A percentile compares a stretch with the other conserved stretches of the same genome.
These are phyloP conservation scores for Epizoanthus fatuus DNA, from an alignment of 92 coral and sea anemone genomes.

Conservation along the genomic window DNA sequence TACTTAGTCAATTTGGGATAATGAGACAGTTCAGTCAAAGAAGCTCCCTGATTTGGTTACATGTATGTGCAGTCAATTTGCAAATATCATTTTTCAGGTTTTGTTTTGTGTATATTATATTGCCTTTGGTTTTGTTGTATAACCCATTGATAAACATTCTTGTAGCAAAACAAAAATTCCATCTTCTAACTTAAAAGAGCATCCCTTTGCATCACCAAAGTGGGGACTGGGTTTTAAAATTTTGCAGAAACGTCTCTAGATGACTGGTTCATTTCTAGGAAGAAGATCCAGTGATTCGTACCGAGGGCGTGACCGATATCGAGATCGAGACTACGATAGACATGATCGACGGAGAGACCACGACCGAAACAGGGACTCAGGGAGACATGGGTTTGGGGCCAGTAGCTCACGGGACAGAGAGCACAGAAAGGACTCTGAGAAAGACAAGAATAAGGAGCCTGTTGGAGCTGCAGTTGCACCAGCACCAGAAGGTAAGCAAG, in stretches of 20 bases:
- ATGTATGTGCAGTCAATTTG: too few relatives aligned
- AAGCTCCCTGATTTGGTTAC: too few relatives aligned
- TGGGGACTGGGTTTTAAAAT: too few relatives aligned
- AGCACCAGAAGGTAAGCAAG: slow-evolving; percentile 13
- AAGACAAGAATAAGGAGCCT: slow-evolving; percentile 26
- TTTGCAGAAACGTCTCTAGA: neutral
- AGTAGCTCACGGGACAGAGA: slow-evolving; percentile 34
- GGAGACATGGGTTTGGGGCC: slow-evolving; percentile 60
- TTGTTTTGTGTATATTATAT: too few relatives aligned
- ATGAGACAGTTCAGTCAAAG: too few relatives aligned
- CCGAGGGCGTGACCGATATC: slow-evolving; percentile 47
- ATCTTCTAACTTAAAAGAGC: too few relatives aligned
- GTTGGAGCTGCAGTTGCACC: neutral
- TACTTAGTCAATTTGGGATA: too few relatives aligned
- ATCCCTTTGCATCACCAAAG: too few relatives aligned
- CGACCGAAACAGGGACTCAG: slow-evolving; percentile 69
- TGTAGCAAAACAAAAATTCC: too few relatives aligned
- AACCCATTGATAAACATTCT: too few relatives aligned
- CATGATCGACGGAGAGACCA: slow-evolving; percentile 51
- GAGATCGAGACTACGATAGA: slow-evolving; percentile 24
- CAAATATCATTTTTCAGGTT: too few relatives aligned
- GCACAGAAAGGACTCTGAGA: slow-evolving; percentile 17
- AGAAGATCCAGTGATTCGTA: slow-evolving; percentile 59
- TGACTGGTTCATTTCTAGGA: slow-evolving; percentile 2
- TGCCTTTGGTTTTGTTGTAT: too few relatives aligned